Evolutionary conservation across 2,888 invertebrate species (phyloP).

Genomic region (Caenorhabditis sp.): DNA sequence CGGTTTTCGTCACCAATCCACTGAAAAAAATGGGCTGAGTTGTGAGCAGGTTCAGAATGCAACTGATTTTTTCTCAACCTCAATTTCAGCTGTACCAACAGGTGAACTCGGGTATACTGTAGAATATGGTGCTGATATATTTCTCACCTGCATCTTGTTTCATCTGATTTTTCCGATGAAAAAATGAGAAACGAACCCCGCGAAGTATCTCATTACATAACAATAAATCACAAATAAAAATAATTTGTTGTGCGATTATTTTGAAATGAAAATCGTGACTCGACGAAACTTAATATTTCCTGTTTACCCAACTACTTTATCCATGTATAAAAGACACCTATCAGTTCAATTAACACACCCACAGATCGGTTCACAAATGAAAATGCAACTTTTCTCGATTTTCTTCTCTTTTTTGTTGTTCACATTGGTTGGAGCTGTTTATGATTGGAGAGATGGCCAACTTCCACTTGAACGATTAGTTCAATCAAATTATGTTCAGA

Average conservation of each 20-base stretch:
- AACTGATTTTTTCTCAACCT: too few species aligned
- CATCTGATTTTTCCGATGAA: not conserved
- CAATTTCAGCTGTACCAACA: too few species aligned
- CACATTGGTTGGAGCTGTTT: not conserved
- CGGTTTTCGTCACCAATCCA: not conserved
- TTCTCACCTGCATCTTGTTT: too few species aligned
- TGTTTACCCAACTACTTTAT: not conserved
- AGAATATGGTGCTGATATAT: too few species aligned
- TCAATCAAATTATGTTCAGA: not conserved
- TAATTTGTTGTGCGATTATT: not conserved
- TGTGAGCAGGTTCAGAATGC: too few species aligned
- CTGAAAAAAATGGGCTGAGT: too few species aligned
- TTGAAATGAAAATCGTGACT: not conserved
- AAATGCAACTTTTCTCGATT: not conserved
- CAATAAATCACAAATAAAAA: not conserved
- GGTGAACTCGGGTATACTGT: too few species aligned
- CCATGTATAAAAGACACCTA: not conserved
- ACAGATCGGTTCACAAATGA: not conserved
- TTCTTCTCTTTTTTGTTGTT: not conserved
- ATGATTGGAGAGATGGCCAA: not conserved
- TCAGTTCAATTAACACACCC: not conserved
- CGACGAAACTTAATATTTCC: not conserved
- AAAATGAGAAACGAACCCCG: not conserved
- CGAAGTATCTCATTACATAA: not conserved
- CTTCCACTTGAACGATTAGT: not conserved